These are phyloP conservation scores for Campopleginae sp. DNA, from an alignment of 2,888 invertebrate species.

Conservation along the genomic window DNA sequence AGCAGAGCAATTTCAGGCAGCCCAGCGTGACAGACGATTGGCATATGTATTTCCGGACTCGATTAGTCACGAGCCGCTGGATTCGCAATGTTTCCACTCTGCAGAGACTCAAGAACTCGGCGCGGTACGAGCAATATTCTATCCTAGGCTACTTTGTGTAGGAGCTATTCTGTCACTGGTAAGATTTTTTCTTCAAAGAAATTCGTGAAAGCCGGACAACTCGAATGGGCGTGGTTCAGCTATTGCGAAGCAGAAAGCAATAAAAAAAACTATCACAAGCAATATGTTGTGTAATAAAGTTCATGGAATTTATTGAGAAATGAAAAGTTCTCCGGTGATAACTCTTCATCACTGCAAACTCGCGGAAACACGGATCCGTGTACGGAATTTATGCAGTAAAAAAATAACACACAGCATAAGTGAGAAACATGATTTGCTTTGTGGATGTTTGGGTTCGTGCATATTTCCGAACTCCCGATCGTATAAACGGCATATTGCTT, in stretches of 20 bases:
- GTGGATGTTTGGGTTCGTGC: not conserved
- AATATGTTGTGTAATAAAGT: not conserved
- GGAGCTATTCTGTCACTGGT: not conserved
- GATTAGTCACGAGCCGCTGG: conserved; percentile 73
- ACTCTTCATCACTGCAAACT: not conserved
- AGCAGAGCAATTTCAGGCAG: conserved; percentile 51
- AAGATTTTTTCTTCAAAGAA: conserved; percentile 15
- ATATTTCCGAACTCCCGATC: not conserved
- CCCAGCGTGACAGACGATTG: conserved; percentile 73
- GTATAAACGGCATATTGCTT: not conserved
- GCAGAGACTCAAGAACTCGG: conserved; percentile 48
- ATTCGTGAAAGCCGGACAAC: not conserved
- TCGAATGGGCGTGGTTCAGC: not conserved
- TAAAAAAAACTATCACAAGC: not conserved
- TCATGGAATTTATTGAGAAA: not conserved
- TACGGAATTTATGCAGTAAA: not conserved
- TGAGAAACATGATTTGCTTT: not conserved
- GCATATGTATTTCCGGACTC: conserved; percentile 75
- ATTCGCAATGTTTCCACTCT: conserved; percentile 61
- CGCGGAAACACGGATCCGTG: not conserved
- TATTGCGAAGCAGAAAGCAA: not conserved
- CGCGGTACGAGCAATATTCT: conserved; percentile 26
- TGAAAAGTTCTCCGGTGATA: not conserved
- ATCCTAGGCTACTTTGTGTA: not conserved
- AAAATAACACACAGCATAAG: not conserved